phyloP scores from a whole-genome alignment of 2,888 invertebrate genomes.

The Idaea aversata region DNA sequence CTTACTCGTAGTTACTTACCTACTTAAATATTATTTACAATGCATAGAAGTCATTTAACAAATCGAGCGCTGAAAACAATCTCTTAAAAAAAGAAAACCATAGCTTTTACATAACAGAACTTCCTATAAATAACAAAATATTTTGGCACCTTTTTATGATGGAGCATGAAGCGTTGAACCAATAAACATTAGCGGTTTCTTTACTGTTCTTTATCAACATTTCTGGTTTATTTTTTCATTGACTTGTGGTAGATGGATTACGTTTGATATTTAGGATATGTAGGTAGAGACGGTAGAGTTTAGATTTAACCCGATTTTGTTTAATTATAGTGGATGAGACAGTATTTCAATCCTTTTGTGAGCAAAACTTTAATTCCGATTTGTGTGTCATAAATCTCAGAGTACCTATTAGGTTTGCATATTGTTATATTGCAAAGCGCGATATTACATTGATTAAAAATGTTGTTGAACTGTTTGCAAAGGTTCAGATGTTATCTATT shows the following conservation, averaged over 20 bases:
- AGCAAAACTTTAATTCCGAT: too few relatives aligned
- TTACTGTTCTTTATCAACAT: neutral
- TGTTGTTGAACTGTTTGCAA: neutral
- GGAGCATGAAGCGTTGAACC: constrained; percentile 1
- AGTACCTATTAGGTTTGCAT: too few relatives aligned
- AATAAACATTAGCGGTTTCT: constrained; percentile 1
- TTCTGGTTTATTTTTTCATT: neutral
- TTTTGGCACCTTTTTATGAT: neutral
- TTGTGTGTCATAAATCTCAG: too few relatives aligned
- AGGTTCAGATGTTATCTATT: neutral
- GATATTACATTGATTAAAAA: neutral
- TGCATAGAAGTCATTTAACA: neutral
- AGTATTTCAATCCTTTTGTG: too few relatives aligned
- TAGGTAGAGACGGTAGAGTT: neutral
- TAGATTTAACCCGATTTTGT: too few relatives aligned
- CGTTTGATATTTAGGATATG: neutral
- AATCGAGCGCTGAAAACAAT: neutral
- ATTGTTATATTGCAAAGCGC: neutral
- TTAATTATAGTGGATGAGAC: too few relatives aligned
- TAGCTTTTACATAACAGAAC: neutral
- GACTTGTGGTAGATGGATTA: neutral
- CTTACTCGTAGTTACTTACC: neutral
- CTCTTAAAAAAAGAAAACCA: neutral
- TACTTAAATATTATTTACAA: too few relatives aligned
- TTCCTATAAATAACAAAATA: neutral